Evolutionary conservation across 2,888 invertebrate species (phyloP).

Genomic region (Zaprionus bogoriensis): DNA sequence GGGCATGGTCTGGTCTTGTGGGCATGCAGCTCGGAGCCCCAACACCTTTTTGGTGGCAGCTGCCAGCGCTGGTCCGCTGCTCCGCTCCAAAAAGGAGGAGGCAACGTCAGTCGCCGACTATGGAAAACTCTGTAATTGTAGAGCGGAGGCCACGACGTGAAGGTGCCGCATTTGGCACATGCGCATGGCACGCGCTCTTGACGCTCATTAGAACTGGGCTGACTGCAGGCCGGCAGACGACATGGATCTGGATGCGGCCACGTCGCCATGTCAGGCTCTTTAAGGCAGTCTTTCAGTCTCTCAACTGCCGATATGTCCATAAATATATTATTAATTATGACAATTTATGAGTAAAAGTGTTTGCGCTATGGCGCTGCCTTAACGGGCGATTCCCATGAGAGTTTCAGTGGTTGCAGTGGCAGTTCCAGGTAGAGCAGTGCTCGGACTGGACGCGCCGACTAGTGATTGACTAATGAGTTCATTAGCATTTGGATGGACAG

Average conservation of each 20-base stretch:
- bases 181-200: slow-evolving; percentile 64
- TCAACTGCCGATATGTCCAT: slow-evolving; percentile 45
- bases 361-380: slow-evolving; percentile 41
- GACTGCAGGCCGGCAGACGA: slow-evolving; percentile 1
- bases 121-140: slow-evolving; percentile 72
- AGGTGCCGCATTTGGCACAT: slow-evolving; percentile 65
- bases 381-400: slow-evolving; percentile 24
- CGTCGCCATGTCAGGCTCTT: slow-evolving; percentile 41
- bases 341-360: slow-evolving; percentile 73
- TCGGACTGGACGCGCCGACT: slow-evolving; percentile 1
- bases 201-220: slow-evolving; percentile 61
- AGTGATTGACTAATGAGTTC: slow-evolving; percentile 55
- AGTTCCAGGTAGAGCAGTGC: slow-evolving; percentile 21
- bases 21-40: slow-evolving; percentile 19
- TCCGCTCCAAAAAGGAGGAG: slow-evolving; percentile 38
- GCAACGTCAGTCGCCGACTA: slow-evolving; percentile 55
- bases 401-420: background rate
- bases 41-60: slow-evolving; percentile 61
- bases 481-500: slow-evolving; percentile 39
- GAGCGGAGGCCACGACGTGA: slow-evolving; percentile 25
- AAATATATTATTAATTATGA: slow-evolving; percentile 74
- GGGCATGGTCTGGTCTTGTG: slow-evolving; percentile 54
- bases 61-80: slow-evolving; percentile 34
- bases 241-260: slow-evolving; percentile 22
- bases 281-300: slow-evolving; percentile 35